phyloP scores from a whole-genome alignment of 2,113 vertebrate species.

The Salvelinus alpinus region DNA sequence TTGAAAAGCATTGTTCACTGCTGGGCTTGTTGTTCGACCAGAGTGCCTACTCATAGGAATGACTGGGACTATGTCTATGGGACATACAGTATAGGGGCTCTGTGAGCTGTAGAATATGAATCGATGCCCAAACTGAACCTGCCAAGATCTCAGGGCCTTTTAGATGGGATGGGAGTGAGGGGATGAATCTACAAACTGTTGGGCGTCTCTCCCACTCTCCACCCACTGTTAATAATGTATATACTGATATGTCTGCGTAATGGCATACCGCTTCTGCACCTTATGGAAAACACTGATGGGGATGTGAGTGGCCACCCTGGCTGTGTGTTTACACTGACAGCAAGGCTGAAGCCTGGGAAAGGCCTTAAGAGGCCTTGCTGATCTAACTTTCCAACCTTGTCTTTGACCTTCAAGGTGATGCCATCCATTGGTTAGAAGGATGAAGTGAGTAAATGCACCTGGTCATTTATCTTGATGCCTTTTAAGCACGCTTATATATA shows the following conservation, averaged over 20 bases:
- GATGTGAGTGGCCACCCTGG: neutral
- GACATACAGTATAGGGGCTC: slow-evolving; percentile 7
- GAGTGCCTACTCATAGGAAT: neutral
- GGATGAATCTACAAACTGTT: neutral
- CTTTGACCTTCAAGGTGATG: neutral
- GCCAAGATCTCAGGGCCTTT: slow-evolving; percentile 13
- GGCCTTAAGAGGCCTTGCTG: neutral
- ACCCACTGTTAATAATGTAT: slow-evolving; percentile 54
- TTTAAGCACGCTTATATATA: neutral
- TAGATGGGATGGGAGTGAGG: slow-evolving; percentile 32
- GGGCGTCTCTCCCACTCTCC: neutral
- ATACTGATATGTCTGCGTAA: slow-evolving; percentile 42
- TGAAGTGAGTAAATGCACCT: slow-evolving; percentile 1
- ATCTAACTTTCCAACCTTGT: neutral
- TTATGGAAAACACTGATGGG: slow-evolving; percentile 56
- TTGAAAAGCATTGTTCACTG: neutral
- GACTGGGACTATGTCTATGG: neutral
- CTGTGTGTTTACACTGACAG: neutral
- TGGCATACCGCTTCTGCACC: slow-evolving; percentile 66
- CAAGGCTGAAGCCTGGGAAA: neutral
- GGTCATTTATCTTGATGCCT: slow-evolving; percentile 7
- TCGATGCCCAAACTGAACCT: slow-evolving; percentile 1
- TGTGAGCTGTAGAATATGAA: neutral
- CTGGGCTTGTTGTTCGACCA: neutral
- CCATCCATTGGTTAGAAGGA: neutral